A percentile compares a stretch with the other conserved stretches of the same genome.
These are phyloP conservation scores for Cheilosia pagana DNA, from an alignment of 2,888 invertebrate species.

Conservation along the genomic window DNA sequence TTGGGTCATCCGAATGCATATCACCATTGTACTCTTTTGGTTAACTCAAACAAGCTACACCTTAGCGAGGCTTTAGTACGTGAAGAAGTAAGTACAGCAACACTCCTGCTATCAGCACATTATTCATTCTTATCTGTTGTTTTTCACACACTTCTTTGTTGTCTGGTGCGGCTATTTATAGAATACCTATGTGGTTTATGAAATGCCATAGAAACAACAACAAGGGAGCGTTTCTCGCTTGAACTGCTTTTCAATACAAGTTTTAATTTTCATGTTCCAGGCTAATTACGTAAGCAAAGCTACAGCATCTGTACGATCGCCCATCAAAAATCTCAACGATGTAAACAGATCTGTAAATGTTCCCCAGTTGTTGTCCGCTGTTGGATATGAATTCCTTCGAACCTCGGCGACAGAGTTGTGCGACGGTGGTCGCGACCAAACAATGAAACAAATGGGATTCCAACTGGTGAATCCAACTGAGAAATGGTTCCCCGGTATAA, in stretches of 20 bases:
- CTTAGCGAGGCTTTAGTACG: constrained; percentile 89
- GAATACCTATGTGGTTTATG: background rate
- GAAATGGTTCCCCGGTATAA: constrained; percentile 93
- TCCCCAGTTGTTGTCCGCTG: constrained; percentile 89
- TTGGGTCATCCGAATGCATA: constrained; percentile 95
- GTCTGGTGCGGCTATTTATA: constrained; percentile 13
- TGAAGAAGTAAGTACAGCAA: constrained; percentile 87
- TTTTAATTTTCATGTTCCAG: constrained; percentile 82
- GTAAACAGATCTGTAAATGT: constrained; percentile 89
- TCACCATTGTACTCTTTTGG: constrained; percentile 98
- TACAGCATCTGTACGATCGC: constrained; percentile 91
- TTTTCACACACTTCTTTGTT: constrained; percentile 10
- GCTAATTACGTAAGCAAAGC: constrained; percentile 93
- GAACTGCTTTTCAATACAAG: background rate
- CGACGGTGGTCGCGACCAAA: constrained; percentile 89
- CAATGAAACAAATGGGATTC: constrained; percentile 92
- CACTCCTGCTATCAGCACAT: constrained; percentile 1
- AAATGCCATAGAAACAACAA: constrained; percentile 8
- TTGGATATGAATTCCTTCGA: constrained; percentile 93
- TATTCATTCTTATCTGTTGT: constrained; percentile 30
- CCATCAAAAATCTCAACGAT: constrained; percentile 92
- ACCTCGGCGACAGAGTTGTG: constrained; percentile 87
- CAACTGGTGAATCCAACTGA: constrained; percentile 94
- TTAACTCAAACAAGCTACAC: constrained; percentile 91
- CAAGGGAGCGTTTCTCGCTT: background rate